Evolutionary conservation across 2,113 vertebrate species (phyloP), one percentile per base, ranked within the genome.

Genomic region (Channa maculata): DNA sequence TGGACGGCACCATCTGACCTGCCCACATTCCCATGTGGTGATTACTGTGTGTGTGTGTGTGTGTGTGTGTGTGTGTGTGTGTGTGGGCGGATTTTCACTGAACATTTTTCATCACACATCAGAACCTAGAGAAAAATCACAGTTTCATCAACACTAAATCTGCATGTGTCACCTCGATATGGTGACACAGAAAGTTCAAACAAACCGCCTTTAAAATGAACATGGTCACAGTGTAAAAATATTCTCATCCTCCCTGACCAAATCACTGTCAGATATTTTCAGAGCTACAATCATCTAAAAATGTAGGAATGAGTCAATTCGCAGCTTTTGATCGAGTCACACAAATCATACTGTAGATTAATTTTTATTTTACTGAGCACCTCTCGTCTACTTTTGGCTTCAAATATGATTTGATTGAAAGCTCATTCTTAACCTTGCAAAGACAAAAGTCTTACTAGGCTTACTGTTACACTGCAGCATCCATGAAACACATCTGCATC

Each of bases 1-100:
- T 9, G 58, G 39, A 81, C 10, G 7, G 68, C 33, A 15, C 63
- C 39, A 65, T 64, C 61, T 80, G 83, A 85, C 41, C 71, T 76
- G 65, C 76, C 72, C 82, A 85, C 50, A 78, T 58, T 77, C 45
- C 77, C 0, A 14, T 66, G 65, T 46, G 48, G 52, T 72, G 76
- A 70, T 86, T 69, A 54, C 54, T 83, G 34, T 34, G 49, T 13
- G 75, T 70, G 38, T 39, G 38, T 70, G 38, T 39, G 38, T 66
- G 65, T 46, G 48, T 49, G 70, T 74, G 67, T 86, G 66, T 51
- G 54, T 83, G 34, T 34, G 49, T 13, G 75, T 70, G 39, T 41
- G 39, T 69, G 85, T 68, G 75, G 80, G 62, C 6, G 41, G 46
- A 38, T 63, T 33, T 66, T 50, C 14, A n/a, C 58, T 51, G 60